A percentile compares a stretch with the other conserved stretches of the same genome.
These are phyloP conservation scores for Trachelipus rathkii DNA, from an alignment of 1,140 invertebrate species.

Conservation along the genomic window DNA sequence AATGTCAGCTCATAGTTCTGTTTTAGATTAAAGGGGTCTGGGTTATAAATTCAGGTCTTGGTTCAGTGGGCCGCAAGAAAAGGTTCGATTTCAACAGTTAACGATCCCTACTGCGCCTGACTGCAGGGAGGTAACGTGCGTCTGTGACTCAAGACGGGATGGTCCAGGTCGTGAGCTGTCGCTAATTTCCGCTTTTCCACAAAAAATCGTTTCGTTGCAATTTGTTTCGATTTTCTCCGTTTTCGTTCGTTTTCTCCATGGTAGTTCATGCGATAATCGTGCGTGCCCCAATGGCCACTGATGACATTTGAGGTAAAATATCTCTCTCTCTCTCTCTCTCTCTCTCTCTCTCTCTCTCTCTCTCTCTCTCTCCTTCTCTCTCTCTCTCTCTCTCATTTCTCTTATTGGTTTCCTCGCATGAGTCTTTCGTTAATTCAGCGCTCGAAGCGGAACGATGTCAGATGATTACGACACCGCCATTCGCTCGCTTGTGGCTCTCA, in stretches of 20 bases:
- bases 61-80: neutral
- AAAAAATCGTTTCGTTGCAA: conserved; percentile 32
- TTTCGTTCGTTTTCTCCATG: conserved; percentile 38
- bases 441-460: conserved; percentile 1
- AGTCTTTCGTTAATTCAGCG: conserved; percentile 12
- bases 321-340: neutral
- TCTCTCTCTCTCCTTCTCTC: neutral
- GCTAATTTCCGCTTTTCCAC: conserved; percentile 40
- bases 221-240: conserved; percentile 26
- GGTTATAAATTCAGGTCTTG: neutral
- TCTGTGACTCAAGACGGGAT: conserved; percentile 36
- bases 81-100: conserved; percentile 1
- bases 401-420: neutral
- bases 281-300: neutral
- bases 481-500: neutral
- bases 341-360: conserved; percentile 8
- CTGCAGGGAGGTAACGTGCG: conserved; percentile 35
- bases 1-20: neutral
- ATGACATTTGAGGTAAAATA: neutral
- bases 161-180: conserved; percentile 38
- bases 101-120: conserved; percentile 32
- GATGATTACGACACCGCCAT: conserved; percentile 8
- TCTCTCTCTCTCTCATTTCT: neutral
- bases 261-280: conserved; percentile 19
- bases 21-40: neutral